phyloP scores from a whole-genome alignment of 2,113 vertebrate genomes.

The Caloenas nicobarica region DNA sequence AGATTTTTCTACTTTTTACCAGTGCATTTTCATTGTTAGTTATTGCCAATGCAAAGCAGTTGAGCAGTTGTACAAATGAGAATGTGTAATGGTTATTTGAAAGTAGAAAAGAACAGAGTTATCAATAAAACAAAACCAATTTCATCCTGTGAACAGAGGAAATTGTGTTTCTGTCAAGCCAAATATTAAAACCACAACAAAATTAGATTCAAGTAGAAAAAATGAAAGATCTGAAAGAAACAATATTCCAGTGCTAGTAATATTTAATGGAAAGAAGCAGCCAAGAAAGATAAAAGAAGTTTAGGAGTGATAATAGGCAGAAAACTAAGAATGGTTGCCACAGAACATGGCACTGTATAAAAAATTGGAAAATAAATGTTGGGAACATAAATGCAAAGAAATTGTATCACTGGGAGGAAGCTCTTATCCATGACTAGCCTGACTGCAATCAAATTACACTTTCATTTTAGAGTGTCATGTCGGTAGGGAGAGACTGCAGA shows the following conservation, averaged over 20 bases:
- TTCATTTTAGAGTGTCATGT: slow-evolving; percentile 17
- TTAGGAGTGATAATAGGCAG: slow-evolving; percentile 36
- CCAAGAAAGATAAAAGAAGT: slow-evolving; percentile 46
- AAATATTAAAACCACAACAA: slow-evolving; percentile 45
- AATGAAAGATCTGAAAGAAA: slow-evolving; percentile 56
- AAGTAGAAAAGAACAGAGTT: slow-evolving; percentile 7
- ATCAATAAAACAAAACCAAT: slow-evolving; percentile 53
- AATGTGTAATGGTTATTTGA: neutral
- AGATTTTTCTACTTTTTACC: neutral
- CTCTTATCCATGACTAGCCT: neutral
- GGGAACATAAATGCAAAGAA: slow-evolving; percentile 20
- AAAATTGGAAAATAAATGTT: slow-evolving; percentile 20
- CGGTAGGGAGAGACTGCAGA: neutral
- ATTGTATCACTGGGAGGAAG: neutral
- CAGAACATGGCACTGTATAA: slow-evolving; percentile 19
- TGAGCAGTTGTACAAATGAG: neutral
- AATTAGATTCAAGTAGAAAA: slow-evolving; percentile 49
- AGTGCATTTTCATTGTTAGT: neutral
- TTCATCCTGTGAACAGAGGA: neutral
- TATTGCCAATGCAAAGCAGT: neutral
- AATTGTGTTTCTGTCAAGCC: slow-evolving; percentile 40
- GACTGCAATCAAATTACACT: slow-evolving; percentile 10
- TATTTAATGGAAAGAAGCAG: slow-evolving; percentile 53
- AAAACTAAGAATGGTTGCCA: slow-evolving; percentile 37
- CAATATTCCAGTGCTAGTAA: slow-evolving; percentile 32